A percentile compares a stretch with the other conserved stretches of the same genome.
phyloP scores from a whole-genome alignment of 2,888 invertebrate genomes.

The Phyto melanocephala region DNA sequence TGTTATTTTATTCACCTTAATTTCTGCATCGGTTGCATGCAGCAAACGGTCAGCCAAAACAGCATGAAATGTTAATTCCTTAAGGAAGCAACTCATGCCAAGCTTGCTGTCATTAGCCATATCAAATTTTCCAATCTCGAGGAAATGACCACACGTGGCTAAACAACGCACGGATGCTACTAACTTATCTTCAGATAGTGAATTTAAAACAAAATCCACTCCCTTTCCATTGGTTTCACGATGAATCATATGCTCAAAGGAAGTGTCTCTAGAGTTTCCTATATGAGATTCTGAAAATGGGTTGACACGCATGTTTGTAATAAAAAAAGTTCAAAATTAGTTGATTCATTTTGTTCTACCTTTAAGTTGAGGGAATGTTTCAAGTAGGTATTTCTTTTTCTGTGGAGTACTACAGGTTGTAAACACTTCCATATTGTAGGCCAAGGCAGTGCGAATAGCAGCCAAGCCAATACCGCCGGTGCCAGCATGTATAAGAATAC shows the following conservation, averaged over 20 bases:
- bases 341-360: slow-evolving; percentile 74
- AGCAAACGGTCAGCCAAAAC: slow-evolving; percentile 87
- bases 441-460: slow-evolving; percentile 85
- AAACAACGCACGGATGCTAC: slow-evolving; percentile 84
- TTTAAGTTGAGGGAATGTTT: slow-evolving; percentile 80
- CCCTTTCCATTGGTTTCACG: slow-evolving; percentile 90
- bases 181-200: slow-evolving; percentile 94
- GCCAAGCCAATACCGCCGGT: slow-evolving; percentile 88
- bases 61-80: slow-evolving; percentile 87
- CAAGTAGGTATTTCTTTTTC: slow-evolving; percentile 83
- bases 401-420: slow-evolving; percentile 85
- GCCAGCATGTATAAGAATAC: slow-evolving; percentile 81
- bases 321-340: background rate
- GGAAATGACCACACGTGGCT: slow-evolving; percentile 83
- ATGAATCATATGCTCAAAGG: slow-evolving; percentile 92
- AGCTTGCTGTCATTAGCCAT: slow-evolving; percentile 84
- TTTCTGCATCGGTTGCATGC: slow-evolving; percentile 78
- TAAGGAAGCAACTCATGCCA: slow-evolving; percentile 84
- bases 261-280: slow-evolving; percentile 91
- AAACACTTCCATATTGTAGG: slow-evolving; percentile 83
- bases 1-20: slow-evolving; percentile 67
- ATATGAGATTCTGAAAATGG: slow-evolving; percentile 82
- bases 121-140: slow-evolving; percentile 94
- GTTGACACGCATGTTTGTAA: too few species aligned
- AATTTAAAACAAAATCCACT: slow-evolving; percentile 94